These are phyloP conservation scores for Casuarius casuarius DNA, from an alignment of 2,113 vertebrate genomes.

Conservation along the genomic window DNA sequence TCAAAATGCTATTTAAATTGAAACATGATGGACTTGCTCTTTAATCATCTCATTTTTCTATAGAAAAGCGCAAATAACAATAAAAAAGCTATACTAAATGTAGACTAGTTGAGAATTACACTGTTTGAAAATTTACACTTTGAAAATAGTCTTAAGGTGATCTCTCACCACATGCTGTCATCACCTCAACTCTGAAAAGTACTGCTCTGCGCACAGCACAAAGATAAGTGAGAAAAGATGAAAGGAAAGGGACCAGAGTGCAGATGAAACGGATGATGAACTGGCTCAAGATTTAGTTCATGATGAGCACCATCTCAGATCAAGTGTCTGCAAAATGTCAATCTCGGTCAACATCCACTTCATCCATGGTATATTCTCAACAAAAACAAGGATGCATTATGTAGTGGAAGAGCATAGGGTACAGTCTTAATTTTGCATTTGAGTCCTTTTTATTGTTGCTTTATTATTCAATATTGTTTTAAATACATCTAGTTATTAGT, in stretches of 20 bases:
- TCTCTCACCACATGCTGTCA: neutral
- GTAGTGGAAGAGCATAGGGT: neutral
- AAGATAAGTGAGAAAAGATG: neutral
- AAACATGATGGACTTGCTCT: neutral
- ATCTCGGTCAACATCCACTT: neutral
- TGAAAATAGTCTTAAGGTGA: neutral
- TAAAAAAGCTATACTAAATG: neutral
- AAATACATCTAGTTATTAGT: neutral
- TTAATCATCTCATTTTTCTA: neutral
- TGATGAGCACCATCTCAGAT: neutral
- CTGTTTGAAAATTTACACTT: neutral
- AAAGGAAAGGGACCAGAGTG: neutral
- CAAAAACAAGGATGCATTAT: neutral
- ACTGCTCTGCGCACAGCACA: neutral
- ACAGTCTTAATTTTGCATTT: neutral
- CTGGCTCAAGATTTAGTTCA: neutral
- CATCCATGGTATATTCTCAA: neutral
- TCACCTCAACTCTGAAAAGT: neutral
- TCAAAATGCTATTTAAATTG: neutral
- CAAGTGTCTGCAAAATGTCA: neutral
- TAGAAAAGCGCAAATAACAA: neutral
- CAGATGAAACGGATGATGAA: neutral
- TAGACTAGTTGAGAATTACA: neutral
- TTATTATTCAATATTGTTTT: neutral
- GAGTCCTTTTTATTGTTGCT: neutral